These are phyloP conservation scores for Pangasius larnaudii DNA, from an alignment of 2,797 vertebrate genomes.

Conservation along the genomic window DNA sequence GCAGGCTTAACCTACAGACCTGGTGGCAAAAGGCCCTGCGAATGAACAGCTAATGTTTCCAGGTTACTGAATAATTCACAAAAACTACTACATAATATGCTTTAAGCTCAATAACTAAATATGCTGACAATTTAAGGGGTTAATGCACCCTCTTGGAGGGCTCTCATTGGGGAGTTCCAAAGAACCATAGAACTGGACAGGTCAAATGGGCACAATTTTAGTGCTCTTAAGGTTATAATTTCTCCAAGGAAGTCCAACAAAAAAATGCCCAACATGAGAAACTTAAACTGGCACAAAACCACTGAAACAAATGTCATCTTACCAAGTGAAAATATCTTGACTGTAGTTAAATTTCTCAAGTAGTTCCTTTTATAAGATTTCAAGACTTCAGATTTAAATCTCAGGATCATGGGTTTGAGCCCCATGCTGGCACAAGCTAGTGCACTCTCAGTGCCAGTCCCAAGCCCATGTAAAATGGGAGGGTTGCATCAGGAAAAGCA, in stretches of 20 bases:
- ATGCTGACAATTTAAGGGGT: not conserved
- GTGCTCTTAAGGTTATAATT: not conserved
- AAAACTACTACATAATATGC: not conserved
- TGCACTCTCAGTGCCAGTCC: too few species aligned
- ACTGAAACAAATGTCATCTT: not conserved
- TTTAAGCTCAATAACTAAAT: not conserved
- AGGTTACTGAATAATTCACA: slow-evolving; percentile 7
- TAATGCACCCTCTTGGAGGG: not conserved
- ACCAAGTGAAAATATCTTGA: not conserved
- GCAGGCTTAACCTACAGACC: slow-evolving; percentile 63
- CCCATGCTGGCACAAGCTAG: too few species aligned
- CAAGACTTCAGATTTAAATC: too few species aligned
- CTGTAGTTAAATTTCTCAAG: not conserved
- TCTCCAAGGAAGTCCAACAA: not conserved
- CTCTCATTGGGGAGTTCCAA: not conserved
- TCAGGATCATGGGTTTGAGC: too few species aligned
- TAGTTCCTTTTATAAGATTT: too few species aligned
- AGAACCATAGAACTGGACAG: not conserved
- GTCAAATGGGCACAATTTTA: not conserved
- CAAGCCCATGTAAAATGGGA: too few species aligned
- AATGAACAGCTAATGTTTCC: slow-evolving; percentile 9
- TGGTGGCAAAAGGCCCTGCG: slow-evolving; percentile 28
- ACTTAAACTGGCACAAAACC: not conserved
- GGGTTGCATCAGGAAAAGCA: too few species aligned
- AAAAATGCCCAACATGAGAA: not conserved